A percentile compares a stretch with the other conserved stretches of the same genome.
phyloP scores from a whole-genome alignment of 2,888 invertebrate species.

The Cylindroiulus punctatus region DNA sequence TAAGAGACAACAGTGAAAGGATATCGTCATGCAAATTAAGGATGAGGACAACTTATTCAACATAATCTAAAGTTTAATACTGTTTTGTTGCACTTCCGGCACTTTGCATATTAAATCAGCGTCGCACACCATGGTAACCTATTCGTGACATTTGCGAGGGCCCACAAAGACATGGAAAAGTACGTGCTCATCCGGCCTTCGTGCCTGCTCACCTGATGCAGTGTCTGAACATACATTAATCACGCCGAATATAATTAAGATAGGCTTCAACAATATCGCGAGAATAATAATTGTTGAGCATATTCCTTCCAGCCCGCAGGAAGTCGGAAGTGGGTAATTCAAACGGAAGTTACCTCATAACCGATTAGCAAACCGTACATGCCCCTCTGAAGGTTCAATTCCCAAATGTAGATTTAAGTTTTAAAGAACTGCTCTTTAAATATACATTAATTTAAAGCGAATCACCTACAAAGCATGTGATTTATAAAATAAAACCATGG shows the following conservation, averaged over 20 bases:
- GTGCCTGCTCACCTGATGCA: neutral
- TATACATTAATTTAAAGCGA: too few species aligned
- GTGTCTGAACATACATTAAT: neutral
- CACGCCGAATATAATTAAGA: conserved; percentile 4
- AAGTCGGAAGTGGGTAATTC: neutral
- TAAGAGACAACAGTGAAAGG: neutral
- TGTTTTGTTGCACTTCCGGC: neutral
- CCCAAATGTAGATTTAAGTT: neutral
- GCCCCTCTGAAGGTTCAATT: neutral
- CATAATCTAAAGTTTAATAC: neutral
- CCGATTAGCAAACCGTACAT: neutral
- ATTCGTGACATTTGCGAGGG: neutral
- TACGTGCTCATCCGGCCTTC: conserved; percentile 4
- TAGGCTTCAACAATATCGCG: conserved; percentile 2
- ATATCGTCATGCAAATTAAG: neutral
- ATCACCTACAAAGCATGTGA: too few species aligned
- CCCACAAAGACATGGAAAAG: neutral
- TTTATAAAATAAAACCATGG: too few species aligned
- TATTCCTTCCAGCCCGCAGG: neutral
- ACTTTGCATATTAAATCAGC: neutral
- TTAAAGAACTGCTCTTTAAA: too few species aligned
- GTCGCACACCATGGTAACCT: neutral
- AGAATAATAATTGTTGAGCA: neutral
- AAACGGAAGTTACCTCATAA: conserved; percentile 17
- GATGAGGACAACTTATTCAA: neutral